A percentile compares a stretch with the other conserved stretches of the same genome.
These are phyloP conservation scores for Parelbella ahira DNA, from an alignment of 2,888 invertebrate species.

Conservation along the genomic window DNA sequence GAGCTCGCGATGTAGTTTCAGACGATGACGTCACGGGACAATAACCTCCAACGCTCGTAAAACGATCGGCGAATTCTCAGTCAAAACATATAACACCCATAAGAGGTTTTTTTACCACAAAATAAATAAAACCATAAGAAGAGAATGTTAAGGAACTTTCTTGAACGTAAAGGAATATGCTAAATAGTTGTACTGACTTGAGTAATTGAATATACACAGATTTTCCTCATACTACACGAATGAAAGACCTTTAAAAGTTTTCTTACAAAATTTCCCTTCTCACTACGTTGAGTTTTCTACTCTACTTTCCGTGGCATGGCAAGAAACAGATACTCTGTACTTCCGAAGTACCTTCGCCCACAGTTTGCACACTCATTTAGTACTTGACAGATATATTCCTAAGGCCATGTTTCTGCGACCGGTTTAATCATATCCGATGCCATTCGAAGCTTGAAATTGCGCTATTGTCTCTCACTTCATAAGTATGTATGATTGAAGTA, in stretches of 20 bases:
- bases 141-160: conserved; percentile 26
- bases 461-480: conserved; percentile 17
- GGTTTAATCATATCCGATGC: conserved; percentile 21
- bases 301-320: too few species aligned
- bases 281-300: too few species aligned
- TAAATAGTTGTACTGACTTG: conserved; percentile 13
- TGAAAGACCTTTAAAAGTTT: conserved; percentile 36
- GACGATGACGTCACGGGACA: conserved; percentile 61
- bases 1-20: conserved; percentile 38
- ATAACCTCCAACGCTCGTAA: conserved; percentile 54
- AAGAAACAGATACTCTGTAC: too few species aligned
- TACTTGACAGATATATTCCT: conserved; percentile 40
- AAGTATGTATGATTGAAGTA: conserved; percentile 3
- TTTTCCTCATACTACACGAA: conserved; percentile 44
- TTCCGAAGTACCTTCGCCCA: conserved; percentile 45
- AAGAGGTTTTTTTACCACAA: conserved; percentile 8
- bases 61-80: conserved; percentile 64
- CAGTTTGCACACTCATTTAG: conserved; percentile 41
- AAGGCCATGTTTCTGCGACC: conserved; percentile 23
- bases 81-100: conserved; percentile 55
- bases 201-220: conserved; percentile 32
- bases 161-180: conserved; percentile 17
- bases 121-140: conserved; percentile 27
- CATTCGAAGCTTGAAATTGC: conserved; percentile 24
- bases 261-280: too few species aligned